Base-by-base conservation (phyloP, 2,888 invertebrate species). In the Pollenia griseotomentosa region DNA sequence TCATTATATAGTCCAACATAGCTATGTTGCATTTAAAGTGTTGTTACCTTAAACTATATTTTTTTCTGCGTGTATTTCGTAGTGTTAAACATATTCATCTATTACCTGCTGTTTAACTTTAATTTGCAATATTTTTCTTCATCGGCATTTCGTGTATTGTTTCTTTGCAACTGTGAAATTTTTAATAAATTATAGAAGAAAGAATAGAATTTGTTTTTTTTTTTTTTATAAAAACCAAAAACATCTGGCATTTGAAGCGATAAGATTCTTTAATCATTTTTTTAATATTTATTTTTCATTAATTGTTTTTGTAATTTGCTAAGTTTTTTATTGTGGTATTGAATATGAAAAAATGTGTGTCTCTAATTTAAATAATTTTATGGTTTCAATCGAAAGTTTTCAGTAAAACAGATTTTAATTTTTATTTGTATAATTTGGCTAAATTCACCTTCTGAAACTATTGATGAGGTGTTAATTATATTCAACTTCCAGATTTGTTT, bases 221-320 rank as follows among this genome's bases (percentile, higher is more conserved):
- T 33, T 33, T 33, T 33, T 5, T 6, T 33, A 70, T 51, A 46
- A 80, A 63, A 40, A 5, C 5, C 3, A 53, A 63, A 78, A 83
- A 82, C 79, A 86, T 79, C 78, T 79, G 83, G 63, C 63, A n/a
- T 82, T 78, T 11, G n/a, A 33, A 33, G 51, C 51, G 78, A 74
- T 55, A 82, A 82, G 53, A 82, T 66, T 70, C n/a, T 68, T 61
- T 48, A 42, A 68, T 23, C 40, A 57, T 42, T 44, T 73, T 55
- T 73, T 44, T 33, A 79, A 70, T 61, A 70, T 73, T 59, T 53
- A 53, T 46, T 51, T 51, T 33, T 63, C 10, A 23, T 77, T 75
- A 65, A 75, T 53, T 75, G 63, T 23, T 75, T 16, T 63, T 63
- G 12, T 46, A 53, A 53, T 63, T 61, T 16, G 8, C 44, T 53